A percentile compares a stretch with the other conserved stretches of the same genome.
phyloP scores from a whole-genome alignment of 1,140 invertebrate genomes.

The Triops cancriformis region DNA sequence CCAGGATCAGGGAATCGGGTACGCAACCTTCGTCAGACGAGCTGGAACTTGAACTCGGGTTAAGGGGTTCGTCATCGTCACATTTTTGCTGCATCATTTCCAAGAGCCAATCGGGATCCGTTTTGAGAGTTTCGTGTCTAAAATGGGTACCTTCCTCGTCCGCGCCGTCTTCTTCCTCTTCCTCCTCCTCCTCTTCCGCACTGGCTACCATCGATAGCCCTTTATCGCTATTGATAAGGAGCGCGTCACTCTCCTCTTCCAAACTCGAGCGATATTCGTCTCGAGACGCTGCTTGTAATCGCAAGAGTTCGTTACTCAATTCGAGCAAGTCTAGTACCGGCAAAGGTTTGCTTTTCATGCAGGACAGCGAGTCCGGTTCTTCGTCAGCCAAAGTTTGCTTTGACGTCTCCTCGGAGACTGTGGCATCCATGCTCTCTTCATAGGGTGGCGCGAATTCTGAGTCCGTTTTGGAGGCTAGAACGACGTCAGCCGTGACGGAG shows the following conservation, averaged over 20 bases:
- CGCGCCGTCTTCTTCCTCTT: neutral
- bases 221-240: slow-evolving; percentile 33
- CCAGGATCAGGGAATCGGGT: slow-evolving; percentile 13
- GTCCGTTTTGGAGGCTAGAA: neutral
- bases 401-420: neutral
- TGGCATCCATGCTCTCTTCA: neutral
- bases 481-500: neutral
- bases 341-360: slow-evolving; percentile 18
- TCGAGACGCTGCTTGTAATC: slow-evolving; percentile 13
- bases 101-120: neutral
- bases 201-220: slow-evolving; percentile 14
- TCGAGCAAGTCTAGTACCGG: slow-evolving; percentile 24
- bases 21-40: slow-evolving; percentile 27
- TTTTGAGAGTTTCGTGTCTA: neutral
- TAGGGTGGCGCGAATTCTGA: neutral
- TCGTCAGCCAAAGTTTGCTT: neutral
- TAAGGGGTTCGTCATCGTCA: slow-evolving; percentile 11
- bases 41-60: slow-evolving; percentile 22
- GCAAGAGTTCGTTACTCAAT: slow-evolving; percentile 23
- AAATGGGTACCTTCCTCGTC: neutral
- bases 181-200: neutral
- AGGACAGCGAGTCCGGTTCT: neutral
- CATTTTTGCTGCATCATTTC: slow-evolving; percentile 17
- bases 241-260: slow-evolving; percentile 40
- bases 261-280: slow-evolving; percentile 11